A percentile compares a stretch with the other conserved stretches of the same genome.
phyloP scores from a whole-genome alignment of 2,113 vertebrate genomes.

The Ptilorrhoa leucosticta region DNA sequence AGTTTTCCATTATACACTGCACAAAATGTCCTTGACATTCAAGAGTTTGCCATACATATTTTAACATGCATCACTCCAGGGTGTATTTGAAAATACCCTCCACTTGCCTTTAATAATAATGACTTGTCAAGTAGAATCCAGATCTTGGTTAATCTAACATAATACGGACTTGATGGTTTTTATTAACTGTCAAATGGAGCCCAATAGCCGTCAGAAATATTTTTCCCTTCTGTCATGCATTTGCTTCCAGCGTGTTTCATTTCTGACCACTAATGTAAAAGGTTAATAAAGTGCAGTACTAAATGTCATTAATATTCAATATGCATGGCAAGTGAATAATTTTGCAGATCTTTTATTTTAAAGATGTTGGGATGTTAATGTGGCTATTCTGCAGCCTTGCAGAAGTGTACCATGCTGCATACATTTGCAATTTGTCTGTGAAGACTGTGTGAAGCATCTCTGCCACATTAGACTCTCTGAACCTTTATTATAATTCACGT shows the following conservation, averaged over 20 bases:
- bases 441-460: constrained; percentile 42
- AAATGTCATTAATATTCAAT: constrained; percentile 69
- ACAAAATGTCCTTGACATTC: constrained; percentile 83
- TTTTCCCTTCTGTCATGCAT: constrained; percentile 62
- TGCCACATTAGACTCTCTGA: constrained; percentile 5
- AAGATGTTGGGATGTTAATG: constrained; percentile 28
- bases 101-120: constrained; percentile 84
- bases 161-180: constrained; percentile 76
- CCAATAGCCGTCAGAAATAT: constrained; percentile 62
- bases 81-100: constrained; percentile 80
- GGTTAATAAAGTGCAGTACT: constrained; percentile 72
- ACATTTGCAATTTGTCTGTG: not conserved
- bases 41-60: constrained; percentile 73
- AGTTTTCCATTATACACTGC: constrained; percentile 68
- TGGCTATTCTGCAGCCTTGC: constrained; percentile 39
- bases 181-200: constrained; percentile 77
- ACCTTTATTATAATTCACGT: constrained; percentile 34
- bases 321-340: constrained; percentile 48
- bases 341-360: constrained; percentile 64
- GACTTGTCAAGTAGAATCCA: constrained; percentile 79
- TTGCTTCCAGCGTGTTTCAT: constrained; percentile 61
- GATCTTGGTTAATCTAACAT: constrained; percentile 78
- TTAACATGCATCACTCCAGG: constrained; percentile 78
- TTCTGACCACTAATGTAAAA: constrained; percentile 73
- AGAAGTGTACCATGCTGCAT: not conserved